A percentile compares a stretch with the other conserved stretches of the same genome.
These are phyloP conservation scores for Toxotes jaculatrix DNA, from an alignment of 2,113 vertebrate species.

Conservation along the genomic window DNA sequence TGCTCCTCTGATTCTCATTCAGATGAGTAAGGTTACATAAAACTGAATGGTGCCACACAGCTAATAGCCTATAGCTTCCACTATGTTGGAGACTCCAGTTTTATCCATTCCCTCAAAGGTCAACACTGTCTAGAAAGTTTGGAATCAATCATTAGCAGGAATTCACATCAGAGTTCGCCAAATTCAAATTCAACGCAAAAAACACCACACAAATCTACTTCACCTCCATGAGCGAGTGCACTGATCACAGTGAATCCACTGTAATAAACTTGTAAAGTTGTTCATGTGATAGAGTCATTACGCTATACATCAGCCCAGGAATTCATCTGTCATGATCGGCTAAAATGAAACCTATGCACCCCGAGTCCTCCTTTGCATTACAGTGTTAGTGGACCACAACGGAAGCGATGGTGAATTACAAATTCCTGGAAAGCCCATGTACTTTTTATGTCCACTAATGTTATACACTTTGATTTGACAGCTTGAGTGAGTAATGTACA, in stretches of 20 bases:
- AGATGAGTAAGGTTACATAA: not conserved
- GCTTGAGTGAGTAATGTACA: conserved; percentile 14
- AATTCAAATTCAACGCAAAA: not conserved
- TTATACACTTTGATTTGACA: conserved; percentile 39
- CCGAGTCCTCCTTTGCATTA: not conserved
- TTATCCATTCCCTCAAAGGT: not conserved
- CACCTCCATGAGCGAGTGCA: not conserved
- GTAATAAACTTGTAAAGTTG: not conserved
- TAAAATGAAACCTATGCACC: conserved; percentile 13
- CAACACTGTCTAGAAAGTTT: not conserved
- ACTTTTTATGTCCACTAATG: conserved; percentile 1
- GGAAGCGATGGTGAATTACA: conserved; percentile 1
- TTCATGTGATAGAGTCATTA: not conserved
- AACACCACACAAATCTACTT: not conserved
- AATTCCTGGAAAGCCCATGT: conserved; percentile 29
- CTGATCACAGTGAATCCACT: not conserved
- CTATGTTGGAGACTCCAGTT: not conserved
- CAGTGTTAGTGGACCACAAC: not conserved
- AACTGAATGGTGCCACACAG: not conserved
- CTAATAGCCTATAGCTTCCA: not conserved
- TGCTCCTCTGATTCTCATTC: not conserved
- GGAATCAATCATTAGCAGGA: not conserved
- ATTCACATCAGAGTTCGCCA: not conserved
- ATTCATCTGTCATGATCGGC: conserved; percentile 6
- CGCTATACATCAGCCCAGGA: conserved; percentile 1